Conservation (phyloP, 2,888 invertebrate species). For the Euspilapteryx auroguttella region DNA sequence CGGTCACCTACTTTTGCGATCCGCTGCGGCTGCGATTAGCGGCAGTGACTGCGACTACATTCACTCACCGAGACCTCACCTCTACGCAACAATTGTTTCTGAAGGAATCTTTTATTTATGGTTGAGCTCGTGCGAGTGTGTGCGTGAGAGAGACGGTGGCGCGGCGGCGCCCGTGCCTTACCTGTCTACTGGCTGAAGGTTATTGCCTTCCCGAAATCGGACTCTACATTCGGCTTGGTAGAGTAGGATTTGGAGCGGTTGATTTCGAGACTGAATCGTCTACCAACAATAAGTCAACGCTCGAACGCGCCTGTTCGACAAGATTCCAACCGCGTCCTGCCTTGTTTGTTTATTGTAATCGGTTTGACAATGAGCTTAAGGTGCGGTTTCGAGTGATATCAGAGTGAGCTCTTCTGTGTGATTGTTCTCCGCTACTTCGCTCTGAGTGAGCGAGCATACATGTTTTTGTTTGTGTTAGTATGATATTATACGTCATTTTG, state of each 20-base stretch:
- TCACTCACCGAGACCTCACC: slow-evolving; percentile 54
- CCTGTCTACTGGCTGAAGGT: slow-evolving; percentile 24
- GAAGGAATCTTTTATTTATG: slow-evolving; percentile 62
- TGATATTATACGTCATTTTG: slow-evolving; percentile 56
- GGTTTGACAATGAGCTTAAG: slow-evolving; percentile 62
- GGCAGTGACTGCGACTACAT: slow-evolving; percentile 24
- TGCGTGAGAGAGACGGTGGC: slow-evolving; percentile 21
- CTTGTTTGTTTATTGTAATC: slow-evolving; percentile 63
- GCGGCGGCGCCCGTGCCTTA: slow-evolving; percentile 51
- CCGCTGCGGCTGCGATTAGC: slow-evolving; percentile 48
- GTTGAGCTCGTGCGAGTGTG: slow-evolving; percentile 37
- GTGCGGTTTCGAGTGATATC: slow-evolving; percentile 61
- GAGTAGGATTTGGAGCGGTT: slow-evolving; percentile 15
- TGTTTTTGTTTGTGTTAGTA: slow-evolving; percentile 39
- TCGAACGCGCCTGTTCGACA: slow-evolving; percentile 61
- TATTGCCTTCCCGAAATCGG: slow-evolving; percentile 10
- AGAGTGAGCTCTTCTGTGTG: slow-evolving; percentile 36
- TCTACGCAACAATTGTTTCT: slow-evolving; percentile 62
- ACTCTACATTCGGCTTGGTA: slow-evolving; percentile 13
- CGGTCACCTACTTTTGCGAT: slow-evolving; percentile 63
- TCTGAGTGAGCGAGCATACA: slow-evolving; percentile 16
- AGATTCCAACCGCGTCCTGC: slow-evolving; percentile 60
- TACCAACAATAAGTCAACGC: slow-evolving; percentile 61
- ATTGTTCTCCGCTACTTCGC: slow-evolving; percentile 46
- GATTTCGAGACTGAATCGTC: slow-evolving; percentile 37